A percentile compares a stretch with the other conserved stretches of the same genome.
Conservation (phyloP, 2,113 vertebrate species). For the Hippolais icterina region DNA sequence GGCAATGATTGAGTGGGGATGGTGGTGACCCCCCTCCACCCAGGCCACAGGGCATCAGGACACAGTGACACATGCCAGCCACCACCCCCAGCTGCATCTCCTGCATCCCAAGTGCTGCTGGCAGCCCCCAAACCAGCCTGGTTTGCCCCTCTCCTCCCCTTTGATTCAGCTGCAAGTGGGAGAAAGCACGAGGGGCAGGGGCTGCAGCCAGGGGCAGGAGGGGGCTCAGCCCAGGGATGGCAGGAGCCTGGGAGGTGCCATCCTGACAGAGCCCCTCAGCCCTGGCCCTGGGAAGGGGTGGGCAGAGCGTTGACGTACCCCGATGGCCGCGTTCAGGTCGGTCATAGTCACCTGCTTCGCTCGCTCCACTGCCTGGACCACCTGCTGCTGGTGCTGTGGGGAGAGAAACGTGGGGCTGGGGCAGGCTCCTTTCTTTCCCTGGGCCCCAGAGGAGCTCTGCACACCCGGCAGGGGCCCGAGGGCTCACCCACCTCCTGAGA, state of each 20-base stretch:
- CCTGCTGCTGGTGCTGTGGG: conserved; percentile 81
- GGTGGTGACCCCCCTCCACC: background rate
- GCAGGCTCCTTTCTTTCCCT: background rate
- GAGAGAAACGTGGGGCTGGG: background rate
- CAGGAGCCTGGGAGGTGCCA: background rate
- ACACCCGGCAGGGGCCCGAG: fast-evolving
- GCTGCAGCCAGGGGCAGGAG: background rate
- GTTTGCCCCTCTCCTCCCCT: background rate
- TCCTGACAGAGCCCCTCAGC: background rate
- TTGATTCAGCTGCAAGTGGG: fast-evolving
- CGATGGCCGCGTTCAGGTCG: conserved; percentile 74
- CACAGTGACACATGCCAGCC: fast-evolving
- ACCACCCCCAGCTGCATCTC: background rate
- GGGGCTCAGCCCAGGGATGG: background rate
- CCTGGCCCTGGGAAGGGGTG: background rate
- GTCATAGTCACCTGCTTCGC: conserved; percentile 80
- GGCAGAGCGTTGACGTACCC: conserved; percentile 67
- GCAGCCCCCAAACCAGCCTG: background rate
- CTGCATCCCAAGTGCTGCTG: background rate
- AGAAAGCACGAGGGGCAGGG: background rate
- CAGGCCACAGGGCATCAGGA: background rate
- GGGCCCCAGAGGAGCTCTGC: background rate
- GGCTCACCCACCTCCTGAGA: conserved; percentile 87
- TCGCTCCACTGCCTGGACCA: conserved; percentile 76
- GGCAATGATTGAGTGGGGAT: background rate